phyloP scores from a whole-genome alignment of 2,888 invertebrate genomes.

The Gonocerus acuteangulatus region DNA sequence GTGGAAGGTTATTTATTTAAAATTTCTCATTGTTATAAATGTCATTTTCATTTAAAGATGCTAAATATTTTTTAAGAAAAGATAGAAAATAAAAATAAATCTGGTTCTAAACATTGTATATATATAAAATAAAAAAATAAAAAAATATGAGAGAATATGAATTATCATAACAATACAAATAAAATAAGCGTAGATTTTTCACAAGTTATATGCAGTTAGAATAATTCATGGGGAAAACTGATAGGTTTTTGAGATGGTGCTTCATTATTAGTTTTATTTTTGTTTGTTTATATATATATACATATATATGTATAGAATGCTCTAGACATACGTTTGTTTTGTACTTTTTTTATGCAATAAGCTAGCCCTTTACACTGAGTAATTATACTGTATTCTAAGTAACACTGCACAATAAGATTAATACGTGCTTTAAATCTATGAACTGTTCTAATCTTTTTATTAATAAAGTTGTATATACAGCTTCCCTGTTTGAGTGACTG shows the following conservation, averaged over 20 bases:
- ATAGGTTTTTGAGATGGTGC: conserved; percentile 26
- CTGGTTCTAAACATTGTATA: conserved; percentile 23
- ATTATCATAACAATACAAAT: conserved; percentile 24
- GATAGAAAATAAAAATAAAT: conserved; percentile 12
- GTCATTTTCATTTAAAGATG: conserved; percentile 24
- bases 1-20: conserved; percentile 29
- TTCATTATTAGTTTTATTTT: conserved; percentile 16
- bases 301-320: too few species aligned
- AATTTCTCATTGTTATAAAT: conserved; percentile 20
- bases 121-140: neutral
- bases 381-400: conserved; percentile 16
- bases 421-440: conserved; percentile 8
- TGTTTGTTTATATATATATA: too few species aligned
- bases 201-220: conserved; percentile 26
- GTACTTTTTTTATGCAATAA: conserved; percentile 11
- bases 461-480: conserved; percentile 14
- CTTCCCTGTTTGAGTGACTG: conserved; percentile 5
- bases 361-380: conserved; percentile 13
- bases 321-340: conserved; percentile 16
- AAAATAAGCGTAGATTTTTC: conserved; percentile 31
- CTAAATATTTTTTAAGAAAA: conserved; percentile 23
- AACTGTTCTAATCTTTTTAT: neutral
- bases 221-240: conserved; percentile 6
- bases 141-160: conserved; percentile 8
- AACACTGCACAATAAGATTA: conserved; percentile 27